phyloP scores from a whole-genome alignment of 2,113 vertebrate species.

The Scortum barcoo region DNA sequence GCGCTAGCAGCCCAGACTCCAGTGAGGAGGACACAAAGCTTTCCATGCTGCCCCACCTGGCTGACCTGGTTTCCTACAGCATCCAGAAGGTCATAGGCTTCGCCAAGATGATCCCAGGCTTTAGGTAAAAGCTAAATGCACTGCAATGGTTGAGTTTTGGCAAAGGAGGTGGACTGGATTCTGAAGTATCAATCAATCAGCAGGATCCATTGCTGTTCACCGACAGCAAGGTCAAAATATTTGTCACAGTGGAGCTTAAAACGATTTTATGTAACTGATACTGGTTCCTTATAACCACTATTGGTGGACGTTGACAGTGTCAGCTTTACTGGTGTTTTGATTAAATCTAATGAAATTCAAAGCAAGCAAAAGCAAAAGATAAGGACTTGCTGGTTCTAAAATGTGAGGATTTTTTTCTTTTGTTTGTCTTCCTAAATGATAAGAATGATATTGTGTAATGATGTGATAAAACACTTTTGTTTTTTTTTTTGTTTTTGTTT shows the following conservation, averaged over 20 bases:
- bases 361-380: neutral
- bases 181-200: neutral
- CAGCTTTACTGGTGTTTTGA: neutral
- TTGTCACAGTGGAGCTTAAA: neutral
- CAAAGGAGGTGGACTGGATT: neutral
- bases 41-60: slow-evolving; percentile 96
- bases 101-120: slow-evolving; percentile 98
- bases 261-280: neutral
- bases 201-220: neutral
- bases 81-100: slow-evolving; percentile 98
- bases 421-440: neutral
- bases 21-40: slow-evolving; percentile 83
- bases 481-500: no score
- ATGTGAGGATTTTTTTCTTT: neutral
- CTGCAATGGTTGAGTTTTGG: neutral
- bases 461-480: no score
- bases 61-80: slow-evolving; percentile 97
- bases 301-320: neutral
- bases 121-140: slow-evolving; percentile 85
- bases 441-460: neutral
- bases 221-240: neutral
- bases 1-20: slow-evolving; percentile 82
- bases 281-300: neutral
- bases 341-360: neutral
- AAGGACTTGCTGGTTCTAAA: neutral